Evolutionary conservation across 2,797 vertebrate genomes (phyloP), one percentile per base, ranked within the genome.

Genomic region (Nasua narica): DNA sequence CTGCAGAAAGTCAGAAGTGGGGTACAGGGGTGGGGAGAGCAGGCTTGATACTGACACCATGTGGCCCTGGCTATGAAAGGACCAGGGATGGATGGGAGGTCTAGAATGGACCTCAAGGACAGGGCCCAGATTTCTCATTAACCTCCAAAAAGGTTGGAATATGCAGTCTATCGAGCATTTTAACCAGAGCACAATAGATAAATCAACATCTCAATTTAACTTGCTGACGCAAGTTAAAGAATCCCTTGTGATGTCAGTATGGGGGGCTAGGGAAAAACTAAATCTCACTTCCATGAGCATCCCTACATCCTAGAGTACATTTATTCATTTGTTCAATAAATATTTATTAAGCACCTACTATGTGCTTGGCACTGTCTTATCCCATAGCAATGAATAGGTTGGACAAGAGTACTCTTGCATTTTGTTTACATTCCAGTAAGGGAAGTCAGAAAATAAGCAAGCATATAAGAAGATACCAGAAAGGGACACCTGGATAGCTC

Each of bases 321-420:
- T 95, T 78, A 60, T 72, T 93, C 69, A 67, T 72, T 84, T 70
- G 35, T 81, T 92, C 25, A 46, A 62, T 27, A 88, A 92, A 60
- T 76, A 65, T 67, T 82, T 96, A 32, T 21, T 60, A n/a, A 91
- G 35, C 18, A 56, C n/a, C 48, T 79, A 40, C n/a, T 37, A 2
- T 15, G 7, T 56, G 18, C 25, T 40, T 43, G 54, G 32, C 50
- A 86, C n/a, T 56, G 2, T 62, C 32, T 21, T 52, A 25, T 40
- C 79, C 43, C 1, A 23, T 48, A 54, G 5, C 58, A 81, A 32
- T 78, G 11, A 52, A 56, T 1, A 67, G 43, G 18, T 70, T 19
- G n/a, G 84, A 62, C 5, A n/a, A 79, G 43, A 77, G 11, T 1
- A 35, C 13, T 92, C 72, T 76, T 78, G 37, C 29, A 4, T 86